These are phyloP conservation scores for Ephestia elutella DNA, from an alignment of 1,140 invertebrate genomes.

Conservation along the genomic window DNA sequence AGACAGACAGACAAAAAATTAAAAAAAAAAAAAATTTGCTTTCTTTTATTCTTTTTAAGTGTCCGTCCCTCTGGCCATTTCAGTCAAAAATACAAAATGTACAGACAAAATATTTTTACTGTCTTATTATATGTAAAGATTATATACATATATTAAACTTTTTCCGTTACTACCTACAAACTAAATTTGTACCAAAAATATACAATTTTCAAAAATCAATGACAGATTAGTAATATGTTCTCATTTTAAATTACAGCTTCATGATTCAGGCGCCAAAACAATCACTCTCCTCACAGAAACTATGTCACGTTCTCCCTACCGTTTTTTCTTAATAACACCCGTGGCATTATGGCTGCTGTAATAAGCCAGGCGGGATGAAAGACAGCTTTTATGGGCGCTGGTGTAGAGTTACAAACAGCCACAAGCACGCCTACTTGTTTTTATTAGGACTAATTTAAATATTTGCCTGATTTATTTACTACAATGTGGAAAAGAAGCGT, in stretches of 20 bases:
- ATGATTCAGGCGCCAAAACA: background rate
- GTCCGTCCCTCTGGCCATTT: too few relatives aligned
- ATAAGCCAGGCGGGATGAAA: conserved; percentile 62
- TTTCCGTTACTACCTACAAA: too few relatives aligned
- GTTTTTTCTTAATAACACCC: conserved; percentile 21
- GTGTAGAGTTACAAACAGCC: conserved; percentile 55
- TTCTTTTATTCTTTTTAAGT: too few relatives aligned
- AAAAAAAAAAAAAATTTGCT: too few relatives aligned
- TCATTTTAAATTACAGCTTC: background rate
- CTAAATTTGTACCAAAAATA: too few relatives aligned
- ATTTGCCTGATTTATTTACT: conserved; percentile 29
- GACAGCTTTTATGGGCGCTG: conserved; percentile 51
- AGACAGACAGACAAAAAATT: too few relatives aligned
- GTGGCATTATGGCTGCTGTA: conserved; percentile 38
- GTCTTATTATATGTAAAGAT: too few relatives aligned
- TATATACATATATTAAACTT: too few relatives aligned
- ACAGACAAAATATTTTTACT: too few relatives aligned
- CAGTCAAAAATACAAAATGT: too few relatives aligned
- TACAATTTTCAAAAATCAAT: too few relatives aligned
- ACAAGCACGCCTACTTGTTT: conserved; percentile 49
- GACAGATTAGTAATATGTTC: too few relatives aligned
- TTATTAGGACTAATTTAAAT: conserved; percentile 49
- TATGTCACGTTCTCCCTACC: background rate
- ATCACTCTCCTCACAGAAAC: background rate
- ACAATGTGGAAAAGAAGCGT: conserved; percentile 20